Evolutionary conservation across 2,797 vertebrate genomes (phyloP).

Genomic region (Pangasius sanitwongsei): DNA sequence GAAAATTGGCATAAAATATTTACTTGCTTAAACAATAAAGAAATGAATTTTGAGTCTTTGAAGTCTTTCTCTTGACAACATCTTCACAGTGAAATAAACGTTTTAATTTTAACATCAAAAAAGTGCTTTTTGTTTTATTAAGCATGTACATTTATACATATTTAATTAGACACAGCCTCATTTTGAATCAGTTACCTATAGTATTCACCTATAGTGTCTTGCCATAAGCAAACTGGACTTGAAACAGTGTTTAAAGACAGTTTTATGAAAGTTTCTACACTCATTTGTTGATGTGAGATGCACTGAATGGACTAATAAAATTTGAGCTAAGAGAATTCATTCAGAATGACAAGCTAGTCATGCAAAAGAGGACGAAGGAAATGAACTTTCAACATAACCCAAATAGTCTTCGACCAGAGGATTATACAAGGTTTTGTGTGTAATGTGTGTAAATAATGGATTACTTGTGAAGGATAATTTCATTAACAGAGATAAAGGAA

Average conservation of each 20-base stretch:
- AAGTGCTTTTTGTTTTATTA: background rate
- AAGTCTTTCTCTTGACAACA: background rate
- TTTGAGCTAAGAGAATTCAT: background rate
- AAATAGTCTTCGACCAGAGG: background rate
- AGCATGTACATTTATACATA: background rate
- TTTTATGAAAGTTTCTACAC: background rate
- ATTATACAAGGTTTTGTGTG: background rate
- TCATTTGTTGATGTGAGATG: slow-evolving; percentile 13
- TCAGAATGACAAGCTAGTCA: slow-evolving; percentile 35
- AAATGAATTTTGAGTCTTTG: too few species aligned
- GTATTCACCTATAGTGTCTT: background rate
- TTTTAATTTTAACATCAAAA: background rate
- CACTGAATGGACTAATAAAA: slow-evolving; percentile 18
- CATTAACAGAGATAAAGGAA: slow-evolving; percentile 12
- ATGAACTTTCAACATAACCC: slow-evolving; percentile 31
- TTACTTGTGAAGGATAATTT: slow-evolving; percentile 10
- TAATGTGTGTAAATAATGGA: background rate
- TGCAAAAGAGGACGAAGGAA: slow-evolving; percentile 41
- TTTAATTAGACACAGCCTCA: background rate
- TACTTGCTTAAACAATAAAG: background rate
- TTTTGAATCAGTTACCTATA: background rate
- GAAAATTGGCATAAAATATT: background rate
- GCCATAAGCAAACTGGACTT: too few species aligned
- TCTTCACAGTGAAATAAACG: background rate
- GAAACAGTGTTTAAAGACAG: background rate